Conservation (phyloP, 2,888 invertebrate species). For the Diarsia mendica region DNA sequence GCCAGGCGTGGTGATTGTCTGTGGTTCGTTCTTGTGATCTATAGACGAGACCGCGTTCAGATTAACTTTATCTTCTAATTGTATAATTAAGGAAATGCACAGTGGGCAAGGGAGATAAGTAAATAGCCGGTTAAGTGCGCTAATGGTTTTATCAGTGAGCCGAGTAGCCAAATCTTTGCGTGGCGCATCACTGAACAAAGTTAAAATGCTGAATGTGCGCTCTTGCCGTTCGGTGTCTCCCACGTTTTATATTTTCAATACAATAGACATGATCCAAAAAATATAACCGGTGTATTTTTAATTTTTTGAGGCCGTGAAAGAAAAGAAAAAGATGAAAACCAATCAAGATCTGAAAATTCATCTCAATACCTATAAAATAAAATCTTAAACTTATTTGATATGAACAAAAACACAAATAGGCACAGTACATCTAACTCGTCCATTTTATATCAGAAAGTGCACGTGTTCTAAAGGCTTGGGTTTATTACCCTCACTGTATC, state of each 20-base stretch:
- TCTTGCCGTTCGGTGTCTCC: background rate
- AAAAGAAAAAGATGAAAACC: too few species aligned
- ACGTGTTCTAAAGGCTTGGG: conserved; percentile 19
- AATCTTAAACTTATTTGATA: background rate
- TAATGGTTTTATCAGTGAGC: conserved; percentile 16
- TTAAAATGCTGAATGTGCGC: background rate
- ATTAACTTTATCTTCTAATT: conserved; percentile 37
- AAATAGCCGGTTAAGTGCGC: background rate
- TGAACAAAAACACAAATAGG: background rate
- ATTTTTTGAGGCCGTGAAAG: too few species aligned
- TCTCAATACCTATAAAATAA: background rate
- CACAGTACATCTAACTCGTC: background rate
- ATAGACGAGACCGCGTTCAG: conserved; percentile 11
- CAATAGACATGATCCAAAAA: too few species aligned
- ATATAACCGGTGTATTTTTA: too few species aligned
- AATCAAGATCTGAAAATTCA: background rate
- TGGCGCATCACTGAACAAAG: background rate
- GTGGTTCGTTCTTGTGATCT: conserved; percentile 44
- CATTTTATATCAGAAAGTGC: conserved; percentile 25
- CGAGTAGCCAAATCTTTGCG: conserved; percentile 17
- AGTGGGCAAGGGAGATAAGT: conserved; percentile 9
- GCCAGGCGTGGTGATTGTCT: conserved; percentile 44
- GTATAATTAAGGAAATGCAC: conserved; percentile 41
- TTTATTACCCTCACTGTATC: conserved; percentile 46
- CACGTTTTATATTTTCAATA: background rate